A percentile compares a stretch with the other conserved stretches of the same genome.
These are phyloP conservation scores for Lagenorhynchus albirostris DNA, from an alignment of 2,113 vertebrate genomes.

Conservation along the genomic window DNA sequence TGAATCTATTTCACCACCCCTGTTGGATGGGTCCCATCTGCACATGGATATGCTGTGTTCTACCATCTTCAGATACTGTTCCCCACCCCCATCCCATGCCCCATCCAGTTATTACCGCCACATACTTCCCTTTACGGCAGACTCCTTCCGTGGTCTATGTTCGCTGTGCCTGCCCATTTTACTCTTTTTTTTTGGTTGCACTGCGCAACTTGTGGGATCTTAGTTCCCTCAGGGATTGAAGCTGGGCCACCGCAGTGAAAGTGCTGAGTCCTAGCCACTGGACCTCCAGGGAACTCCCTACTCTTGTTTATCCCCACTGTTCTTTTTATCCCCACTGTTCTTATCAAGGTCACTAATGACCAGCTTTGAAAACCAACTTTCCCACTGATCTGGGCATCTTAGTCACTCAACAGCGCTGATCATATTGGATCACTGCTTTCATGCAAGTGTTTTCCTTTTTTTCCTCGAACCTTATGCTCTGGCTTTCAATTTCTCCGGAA, in stretches of 20 bases:
- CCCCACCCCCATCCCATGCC: accelerated
- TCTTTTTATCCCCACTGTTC: not conserved
- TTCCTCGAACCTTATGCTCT: not conserved
- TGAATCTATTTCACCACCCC: not conserved
- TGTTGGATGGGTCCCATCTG: accelerated
- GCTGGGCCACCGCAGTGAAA: accelerated
- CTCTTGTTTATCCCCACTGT: not conserved
- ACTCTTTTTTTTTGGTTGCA: not conserved
- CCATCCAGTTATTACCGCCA: accelerated
- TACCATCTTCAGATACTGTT: accelerated
- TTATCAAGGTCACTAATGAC: not conserved
- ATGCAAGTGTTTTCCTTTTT: accelerated
- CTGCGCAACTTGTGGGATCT: not conserved
- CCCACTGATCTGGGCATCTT: accelerated
- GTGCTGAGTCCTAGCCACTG: not conserved
- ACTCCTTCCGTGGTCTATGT: accelerated
- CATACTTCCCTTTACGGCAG: accelerated
- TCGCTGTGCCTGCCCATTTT: not conserved
- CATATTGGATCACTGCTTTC: accelerated
- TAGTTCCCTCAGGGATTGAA: not conserved
- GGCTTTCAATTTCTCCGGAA: not conserved
- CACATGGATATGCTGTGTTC: not conserved
- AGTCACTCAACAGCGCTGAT: accelerated
- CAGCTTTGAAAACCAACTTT: accelerated
- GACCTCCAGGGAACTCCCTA: not conserved